Evolutionary conservation across 2,888 invertebrate genomes (phyloP).

Genomic region (Opisthograptis luteolata): DNA sequence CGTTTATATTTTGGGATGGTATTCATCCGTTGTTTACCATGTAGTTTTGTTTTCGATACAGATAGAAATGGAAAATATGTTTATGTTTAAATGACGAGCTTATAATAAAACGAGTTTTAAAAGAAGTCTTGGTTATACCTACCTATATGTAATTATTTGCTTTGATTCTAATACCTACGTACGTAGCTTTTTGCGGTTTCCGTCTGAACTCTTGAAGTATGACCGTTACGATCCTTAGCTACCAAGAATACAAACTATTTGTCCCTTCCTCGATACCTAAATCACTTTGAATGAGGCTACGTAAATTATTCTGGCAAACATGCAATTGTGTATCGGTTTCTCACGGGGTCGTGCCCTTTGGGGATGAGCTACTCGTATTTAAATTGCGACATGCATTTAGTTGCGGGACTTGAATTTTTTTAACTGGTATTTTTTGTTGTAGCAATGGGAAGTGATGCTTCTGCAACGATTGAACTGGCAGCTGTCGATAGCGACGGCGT

Average conservation of each 20-base stretch:
- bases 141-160: too few species aligned
- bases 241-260: constrained; percentile 58
- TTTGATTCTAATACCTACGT: constrained; percentile 68
- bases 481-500: constrained; percentile 90
- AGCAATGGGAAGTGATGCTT: constrained; percentile 93
- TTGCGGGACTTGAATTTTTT: constrained; percentile 30
- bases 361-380: constrained; percentile 43
- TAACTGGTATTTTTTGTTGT: constrained; percentile 58
- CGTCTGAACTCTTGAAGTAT: constrained; percentile 73
- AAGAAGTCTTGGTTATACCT: neutral
- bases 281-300: constrained; percentile 41
- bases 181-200: constrained; percentile 83
- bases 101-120: neutral
- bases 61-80: neutral
- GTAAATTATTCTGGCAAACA: constrained; percentile 42
- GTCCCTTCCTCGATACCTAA: constrained; percentile 54
- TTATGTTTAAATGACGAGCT: neutral
- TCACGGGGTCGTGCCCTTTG: constrained; percentile 61
- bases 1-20: constrained; percentile 31
- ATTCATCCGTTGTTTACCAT: constrained; percentile 46
- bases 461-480: constrained; percentile 92
- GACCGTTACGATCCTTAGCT: constrained; percentile 77
- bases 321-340: constrained; percentile 51
- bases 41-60: constrained; percentile 21
- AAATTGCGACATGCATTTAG: constrained; percentile 36